Base-by-base conservation (phyloP, 2,888 invertebrate species). In the Labia minor region DNA sequence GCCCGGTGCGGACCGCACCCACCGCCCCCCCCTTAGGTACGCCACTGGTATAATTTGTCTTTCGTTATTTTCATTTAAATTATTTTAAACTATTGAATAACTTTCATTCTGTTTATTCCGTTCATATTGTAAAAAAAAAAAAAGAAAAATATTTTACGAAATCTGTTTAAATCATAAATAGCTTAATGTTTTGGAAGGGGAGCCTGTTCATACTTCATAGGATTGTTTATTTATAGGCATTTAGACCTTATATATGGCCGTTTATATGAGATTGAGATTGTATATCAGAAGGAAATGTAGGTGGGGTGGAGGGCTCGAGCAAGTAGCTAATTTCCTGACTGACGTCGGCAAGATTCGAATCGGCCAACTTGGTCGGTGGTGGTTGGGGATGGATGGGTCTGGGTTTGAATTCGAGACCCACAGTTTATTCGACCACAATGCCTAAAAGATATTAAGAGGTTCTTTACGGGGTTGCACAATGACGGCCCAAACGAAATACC, bases 271-370 rank as follows among this genome's bases (percentile, higher is more conserved):
- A 49, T 49, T 11, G 49, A 49, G 49, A 49, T 49, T 49, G 16
- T 49, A 49, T 16, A 49, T 49, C 49, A 49, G 49, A 16, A 49
- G 49, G 49, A 49, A 49, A 16, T 49, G 49, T 4, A 49, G 49
- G 16, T 49, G 49, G 49, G 49, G 49, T n/a, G 26, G 8, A 26
- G 16, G 49, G 49, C 49, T 49, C 14, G 49, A 49, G 49, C 49
- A 49, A 49, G 49, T 49, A 49, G 49, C 49, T 49, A 49, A 49
- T 49, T 49, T 49, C 49, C 49, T 49, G 49, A 49, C 49, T 49
- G 49, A 49, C 49, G 49, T 49, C 49, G 49, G 49, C 49, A 49
- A 49, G 49, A 49, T 49, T 49, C n/a, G 49, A 49, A 49, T 49
- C 49, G 14, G 16, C 49, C 49, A n/a, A 49, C 8, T 49, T 49